These are phyloP conservation scores for Lepidocyrtinus sp. DNA, from an alignment of 2,888 invertebrate genomes.

Conservation along the genomic window DNA sequence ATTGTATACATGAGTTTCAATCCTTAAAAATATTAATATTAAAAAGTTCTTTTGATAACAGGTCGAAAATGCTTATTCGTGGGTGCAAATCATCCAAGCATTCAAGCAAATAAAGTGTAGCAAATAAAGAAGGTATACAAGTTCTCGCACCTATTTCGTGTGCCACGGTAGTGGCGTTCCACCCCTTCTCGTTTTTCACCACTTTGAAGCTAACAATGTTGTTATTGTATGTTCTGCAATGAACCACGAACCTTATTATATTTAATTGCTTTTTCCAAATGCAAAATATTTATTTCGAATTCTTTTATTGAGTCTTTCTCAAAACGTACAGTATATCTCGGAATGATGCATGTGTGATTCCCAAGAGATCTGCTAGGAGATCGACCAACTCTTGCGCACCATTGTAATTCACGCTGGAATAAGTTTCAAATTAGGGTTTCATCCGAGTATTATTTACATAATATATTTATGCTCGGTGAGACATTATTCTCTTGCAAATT, in stretches of 20 bases:
- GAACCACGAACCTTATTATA: not conserved
- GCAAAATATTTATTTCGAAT: not conserved
- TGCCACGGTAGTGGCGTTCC: conserved; percentile 79
- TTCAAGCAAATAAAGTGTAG: too few relatives aligned
- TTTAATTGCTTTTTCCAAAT: not conserved
- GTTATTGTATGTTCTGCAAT: conserved; percentile 79
- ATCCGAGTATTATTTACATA: too few relatives aligned
- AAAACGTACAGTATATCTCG: conserved; percentile 77
- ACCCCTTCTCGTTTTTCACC: conserved; percentile 78
- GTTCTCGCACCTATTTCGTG: conserved; percentile 59
- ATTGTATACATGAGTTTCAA: too few relatives aligned
- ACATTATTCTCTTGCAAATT: too few relatives aligned
- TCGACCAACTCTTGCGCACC: conserved; percentile 83
- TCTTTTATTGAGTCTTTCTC: not conserved
- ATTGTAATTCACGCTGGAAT: conserved; percentile 76
- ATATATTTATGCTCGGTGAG: too few relatives aligned
- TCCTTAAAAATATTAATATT: too few relatives aligned
- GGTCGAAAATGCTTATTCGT: too few relatives aligned
- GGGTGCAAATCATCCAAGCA: too few relatives aligned
- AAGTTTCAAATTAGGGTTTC: too few relatives aligned
- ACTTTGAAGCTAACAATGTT: conserved; percentile 86
- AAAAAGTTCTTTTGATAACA: too few relatives aligned
- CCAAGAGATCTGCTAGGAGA: conserved; percentile 80
- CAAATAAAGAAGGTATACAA: not conserved
- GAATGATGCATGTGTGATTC: conserved; percentile 78